Conservation (phyloP, 2,888 invertebrate genomes). For the Diaperis boleti region DNA sequence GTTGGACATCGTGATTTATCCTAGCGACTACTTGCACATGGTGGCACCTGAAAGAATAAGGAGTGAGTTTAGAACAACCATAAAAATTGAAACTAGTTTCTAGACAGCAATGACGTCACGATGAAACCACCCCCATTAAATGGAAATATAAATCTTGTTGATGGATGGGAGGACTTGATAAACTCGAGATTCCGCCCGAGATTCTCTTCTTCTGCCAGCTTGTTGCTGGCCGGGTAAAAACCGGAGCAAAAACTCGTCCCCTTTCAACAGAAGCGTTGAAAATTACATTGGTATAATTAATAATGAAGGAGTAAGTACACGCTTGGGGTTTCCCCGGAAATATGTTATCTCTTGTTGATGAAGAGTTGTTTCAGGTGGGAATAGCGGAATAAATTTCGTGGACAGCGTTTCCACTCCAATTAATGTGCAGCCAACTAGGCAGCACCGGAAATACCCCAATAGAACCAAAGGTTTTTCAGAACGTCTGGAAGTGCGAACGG, state of each 20-base stretch:
- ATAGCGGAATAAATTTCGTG: neutral
- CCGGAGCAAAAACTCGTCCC: no score
- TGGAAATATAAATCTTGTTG: constrained; percentile 11
- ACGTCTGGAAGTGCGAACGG: neutral
- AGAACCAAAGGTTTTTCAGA: constrained; percentile 5
- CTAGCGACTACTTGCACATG: constrained; percentile 2
- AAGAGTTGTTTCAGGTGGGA: neutral
- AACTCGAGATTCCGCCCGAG: neutral
- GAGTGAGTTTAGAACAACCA: constrained; percentile 10
- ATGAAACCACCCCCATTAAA: neutral
- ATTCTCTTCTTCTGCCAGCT: neutral
- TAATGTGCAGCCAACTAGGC: no score
- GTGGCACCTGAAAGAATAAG: constrained; percentile 16
- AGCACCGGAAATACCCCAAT: no score
- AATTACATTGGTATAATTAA: neutral
- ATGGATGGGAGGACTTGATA: constrained; percentile 3
- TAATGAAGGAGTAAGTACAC: neutral
- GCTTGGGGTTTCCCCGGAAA: neutral
- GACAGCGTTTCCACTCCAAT: neutral
- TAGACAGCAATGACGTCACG: constrained; percentile 2
- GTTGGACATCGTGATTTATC: constrained; percentile 41
- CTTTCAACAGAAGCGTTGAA: neutral
- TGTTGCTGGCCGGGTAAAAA: neutral
- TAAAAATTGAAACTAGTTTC: neutral
- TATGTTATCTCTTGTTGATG: neutral